Base-by-base conservation (phyloP, 1,140 invertebrate species). In the Venustaconcha ellipsiformis region DNA sequence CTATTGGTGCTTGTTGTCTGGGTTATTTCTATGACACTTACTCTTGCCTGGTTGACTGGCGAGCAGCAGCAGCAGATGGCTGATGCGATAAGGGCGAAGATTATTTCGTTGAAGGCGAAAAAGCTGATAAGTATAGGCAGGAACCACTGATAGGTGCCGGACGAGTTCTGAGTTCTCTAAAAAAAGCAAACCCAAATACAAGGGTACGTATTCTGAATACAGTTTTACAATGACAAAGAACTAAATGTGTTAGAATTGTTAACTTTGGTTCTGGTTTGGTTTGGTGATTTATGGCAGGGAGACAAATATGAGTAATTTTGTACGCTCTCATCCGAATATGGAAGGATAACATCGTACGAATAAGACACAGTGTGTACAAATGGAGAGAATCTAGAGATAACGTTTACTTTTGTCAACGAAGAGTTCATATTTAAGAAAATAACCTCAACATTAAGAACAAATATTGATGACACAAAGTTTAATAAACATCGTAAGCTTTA, bases 21-120 rank as follows among this genome's bases (percentile, higher is more conserved):
- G 11, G 37, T 48, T 48, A 48, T 48, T 48, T 11, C 11, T 6
- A 14, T 70, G n/a, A 8, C 18, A 57, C 56, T 12, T 59, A 76
- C 74, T 64, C 71, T 76, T 8, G 74, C 68, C 26, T 76, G 67
- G 60, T 76, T 78, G 23, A 83, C 57, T 15, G 78, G 71, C 48
- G 82, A 79, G 60, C 82, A 83, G n/a, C 82, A 83, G 56, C 82
- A 83, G 62, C 82, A 83, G 2, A 82, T 76, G 8, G 72, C 58
- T 3, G 82, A 78, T 12, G 78, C 79, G 26, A 79, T 69, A 23
- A 82, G 55, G 26, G 78, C 67, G 18, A 78, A 70, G 14, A 79
- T 62, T 23, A 82, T 69, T 72, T 83, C 82, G 69, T 79, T 80
- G 30, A 83, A 75, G n/a, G 78, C 60, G 66, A 83, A 79, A 72